Percentiles rank a stretch among this genome's conserved stretches.
phyloP scores from a whole-genome alignment of 2,797 vertebrate species.

The Vipera latastei region DNA sequence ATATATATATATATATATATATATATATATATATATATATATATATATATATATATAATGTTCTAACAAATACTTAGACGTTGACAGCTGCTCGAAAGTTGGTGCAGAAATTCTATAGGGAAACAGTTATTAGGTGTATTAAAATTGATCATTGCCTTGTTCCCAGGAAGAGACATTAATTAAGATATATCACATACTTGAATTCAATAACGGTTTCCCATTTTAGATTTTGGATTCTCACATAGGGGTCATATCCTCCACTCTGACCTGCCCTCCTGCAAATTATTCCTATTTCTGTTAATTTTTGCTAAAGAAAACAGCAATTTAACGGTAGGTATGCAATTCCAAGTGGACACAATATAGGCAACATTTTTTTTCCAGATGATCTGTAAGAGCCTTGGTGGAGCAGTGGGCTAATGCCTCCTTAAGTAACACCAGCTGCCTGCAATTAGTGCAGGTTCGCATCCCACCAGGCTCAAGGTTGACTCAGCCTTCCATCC shows the following conservation, averaged over 20 bases:
- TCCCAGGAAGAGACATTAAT: background rate
- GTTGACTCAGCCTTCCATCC: no score
- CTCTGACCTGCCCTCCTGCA: background rate
- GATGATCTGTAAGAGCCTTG: background rate
- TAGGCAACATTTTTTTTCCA: background rate
- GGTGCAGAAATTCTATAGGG: background rate
- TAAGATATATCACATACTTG: background rate
- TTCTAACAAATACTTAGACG: slow-evolving; percentile 8
- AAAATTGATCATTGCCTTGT: background rate
- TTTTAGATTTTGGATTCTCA: background rate
- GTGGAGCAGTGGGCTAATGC: no score
- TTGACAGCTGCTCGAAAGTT: background rate
- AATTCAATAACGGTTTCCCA: background rate
- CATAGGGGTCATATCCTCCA: background rate
- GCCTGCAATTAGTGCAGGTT: no score
- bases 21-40: no score
- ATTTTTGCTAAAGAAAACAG: background rate
- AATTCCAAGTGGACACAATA: background rate
- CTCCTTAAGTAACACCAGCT: no score
- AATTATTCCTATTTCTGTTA: background rate
- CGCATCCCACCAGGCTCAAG: no score
- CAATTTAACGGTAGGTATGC: background rate
- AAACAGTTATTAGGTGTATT: background rate
- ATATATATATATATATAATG: background rate
- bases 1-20: no score